Evolutionary conservation across 2,888 invertebrate genomes (phyloP).

Genomic region (Plagodis dolabraria): DNA sequence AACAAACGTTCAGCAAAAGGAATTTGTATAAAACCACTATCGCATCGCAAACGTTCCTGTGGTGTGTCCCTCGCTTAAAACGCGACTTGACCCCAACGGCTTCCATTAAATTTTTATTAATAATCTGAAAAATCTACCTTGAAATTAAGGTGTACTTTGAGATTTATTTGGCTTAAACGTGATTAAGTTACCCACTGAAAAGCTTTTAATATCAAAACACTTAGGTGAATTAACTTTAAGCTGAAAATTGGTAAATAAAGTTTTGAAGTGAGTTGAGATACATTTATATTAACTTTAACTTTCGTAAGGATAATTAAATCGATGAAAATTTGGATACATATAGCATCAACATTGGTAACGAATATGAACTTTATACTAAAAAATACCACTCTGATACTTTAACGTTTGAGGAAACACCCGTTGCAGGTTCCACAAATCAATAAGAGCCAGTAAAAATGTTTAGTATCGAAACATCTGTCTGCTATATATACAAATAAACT

Average conservation of each 20-base stretch:
- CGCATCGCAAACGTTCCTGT: too few relatives aligned
- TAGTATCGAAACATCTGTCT: slow-evolving; percentile 33
- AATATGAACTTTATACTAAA: not conserved
- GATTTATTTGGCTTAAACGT: slow-evolving; percentile 26
- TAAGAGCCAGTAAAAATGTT: slow-evolving; percentile 30
- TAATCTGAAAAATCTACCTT: not conserved
- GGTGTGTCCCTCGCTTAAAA: not conserved
- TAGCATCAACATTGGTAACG: too few relatives aligned
- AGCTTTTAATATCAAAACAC: slow-evolving; percentile 29
- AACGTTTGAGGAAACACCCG: slow-evolving; percentile 2
- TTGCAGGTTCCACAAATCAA: slow-evolving; percentile 26
- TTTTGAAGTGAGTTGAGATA: slow-evolving; percentile 9
- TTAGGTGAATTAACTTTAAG: slow-evolving; percentile 25
- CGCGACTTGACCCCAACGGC: not conserved
- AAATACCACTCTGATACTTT: not conserved
- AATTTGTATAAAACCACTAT: too few relatives aligned
- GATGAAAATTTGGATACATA: too few relatives aligned
- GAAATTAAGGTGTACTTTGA: slow-evolving; percentile 10
- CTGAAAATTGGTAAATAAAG: slow-evolving; percentile 23
- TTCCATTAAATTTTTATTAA: slow-evolving; percentile 4
- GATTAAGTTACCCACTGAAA: slow-evolving; percentile 23
- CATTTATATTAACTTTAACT: not conserved
- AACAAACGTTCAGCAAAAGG: too few relatives aligned
- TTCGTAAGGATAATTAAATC: too few relatives aligned
- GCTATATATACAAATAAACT: slow-evolving; percentile 36